Base-by-base conservation (phyloP, 2,797 vertebrate species). In the Oryzias dopingdopingensis region DNA sequence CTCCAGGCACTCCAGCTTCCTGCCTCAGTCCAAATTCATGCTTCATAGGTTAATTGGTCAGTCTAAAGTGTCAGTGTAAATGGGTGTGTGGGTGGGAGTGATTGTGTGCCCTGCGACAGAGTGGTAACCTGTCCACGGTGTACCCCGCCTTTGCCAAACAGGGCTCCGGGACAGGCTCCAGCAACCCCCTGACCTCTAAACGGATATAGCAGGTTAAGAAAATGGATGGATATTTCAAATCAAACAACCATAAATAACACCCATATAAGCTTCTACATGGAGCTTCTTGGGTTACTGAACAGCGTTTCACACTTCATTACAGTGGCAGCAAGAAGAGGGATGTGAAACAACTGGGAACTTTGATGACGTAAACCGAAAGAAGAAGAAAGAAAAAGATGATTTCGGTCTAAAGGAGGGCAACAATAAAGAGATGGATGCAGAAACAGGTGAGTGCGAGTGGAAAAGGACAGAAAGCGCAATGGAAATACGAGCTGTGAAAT, bases 251-350 rank as follows among this genome's bases (percentile, higher is more conserved):
- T 75, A 71, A 78, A 79, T 80, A 76, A 77, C 61, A 60, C 42
- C 0, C 1, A 23, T 47, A 50, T 20, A 49, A 58, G 42, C 49
- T 22, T 60, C 75, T 43, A 44, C 76, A 71, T 73, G 67, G 56
- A 48, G 22, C 51, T 57, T 67, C 61, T 71, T 65, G 55, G 67
- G 69, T 79, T 77, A 81, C 70, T 69, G 63, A 40, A 44, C 59
- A 80, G 54, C 59, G 40, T 70, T 79, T 89, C 79, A 80, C 80
- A 84, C 78, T 81, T 84, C 49, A 80, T 86, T 76, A 82, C 20
- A 5, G 48, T 12, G 42, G 52, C 50, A 65, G 77, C 75, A 64
- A 75, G 66, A 52, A 56, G 59, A 67, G 4, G 51, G 67, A 58
- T 75, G 67, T 71, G 46, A 22, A 40, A 69, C 49, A 57, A 65